phyloP scores from a whole-genome alignment of 2,113 vertebrate genomes.

The Camelus bactrianus region DNA sequence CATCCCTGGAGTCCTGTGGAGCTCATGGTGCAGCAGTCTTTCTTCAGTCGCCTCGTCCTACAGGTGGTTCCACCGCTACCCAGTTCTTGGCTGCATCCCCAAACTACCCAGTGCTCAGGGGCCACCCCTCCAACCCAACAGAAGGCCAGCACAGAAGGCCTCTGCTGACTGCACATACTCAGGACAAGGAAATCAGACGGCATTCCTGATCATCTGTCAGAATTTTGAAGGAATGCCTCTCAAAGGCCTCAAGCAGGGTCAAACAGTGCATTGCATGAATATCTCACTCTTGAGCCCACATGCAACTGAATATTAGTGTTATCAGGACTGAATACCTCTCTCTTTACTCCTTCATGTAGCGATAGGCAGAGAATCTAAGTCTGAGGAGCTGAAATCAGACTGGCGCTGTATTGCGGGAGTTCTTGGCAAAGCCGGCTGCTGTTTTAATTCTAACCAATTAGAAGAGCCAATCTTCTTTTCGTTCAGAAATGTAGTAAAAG shows the following conservation, averaged over 20 bases:
- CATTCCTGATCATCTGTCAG: conserved; percentile 58
- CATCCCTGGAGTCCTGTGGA: not conserved
- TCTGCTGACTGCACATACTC: not conserved
- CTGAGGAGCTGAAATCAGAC: conserved; percentile 71
- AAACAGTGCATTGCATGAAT: conserved; percentile 64
- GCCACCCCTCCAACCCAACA: not conserved
- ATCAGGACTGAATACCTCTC: conserved; percentile 80
- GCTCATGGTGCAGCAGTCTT: not conserved
- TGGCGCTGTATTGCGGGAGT: conserved; percentile 59
- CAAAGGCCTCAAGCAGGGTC: conserved; percentile 22
- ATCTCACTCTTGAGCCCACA: conserved; percentile 69
- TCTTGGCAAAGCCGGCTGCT: conserved; percentile 82
- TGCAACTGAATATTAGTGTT: conserved; percentile 72
- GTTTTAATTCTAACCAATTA: conserved; percentile 89
- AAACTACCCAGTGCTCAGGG: not conserved
- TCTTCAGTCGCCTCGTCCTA: not conserved
- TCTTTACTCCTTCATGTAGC: conserved; percentile 65
- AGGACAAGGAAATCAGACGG: not conserved
- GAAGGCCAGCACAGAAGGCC: not conserved
- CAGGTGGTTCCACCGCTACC: not conserved
- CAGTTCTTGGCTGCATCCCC: not conserved
- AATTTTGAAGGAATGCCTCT: conserved; percentile 72
- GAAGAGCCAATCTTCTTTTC: conserved; percentile 84
- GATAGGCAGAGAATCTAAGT: conserved; percentile 78
- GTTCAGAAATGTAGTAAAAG: conserved; percentile 86